Evolutionary conservation across 2,888 invertebrate genomes (phyloP).

Genomic region (Dioctria linearis): DNA sequence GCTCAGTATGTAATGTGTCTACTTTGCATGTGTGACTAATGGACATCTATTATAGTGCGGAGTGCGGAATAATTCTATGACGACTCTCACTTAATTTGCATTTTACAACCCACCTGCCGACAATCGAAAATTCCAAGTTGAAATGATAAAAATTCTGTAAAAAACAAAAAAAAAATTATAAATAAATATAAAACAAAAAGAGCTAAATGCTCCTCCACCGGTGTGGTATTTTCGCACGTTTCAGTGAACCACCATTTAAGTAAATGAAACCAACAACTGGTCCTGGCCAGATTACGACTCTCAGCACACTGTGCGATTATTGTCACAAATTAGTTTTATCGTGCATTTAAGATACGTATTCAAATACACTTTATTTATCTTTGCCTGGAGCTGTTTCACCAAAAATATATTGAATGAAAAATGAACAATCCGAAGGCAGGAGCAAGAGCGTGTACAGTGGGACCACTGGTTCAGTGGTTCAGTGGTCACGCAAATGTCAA

Average conservation of each 20-base stretch:
- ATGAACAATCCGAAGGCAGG: neutral
- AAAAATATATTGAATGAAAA: conserved; percentile 27
- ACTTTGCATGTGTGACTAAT: neutral
- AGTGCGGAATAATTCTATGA: conserved; percentile 29
- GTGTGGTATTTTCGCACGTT: conserved; percentile 49
- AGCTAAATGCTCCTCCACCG: conserved; percentile 11
- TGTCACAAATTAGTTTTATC: conserved; percentile 56
- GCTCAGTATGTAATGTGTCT: neutral
- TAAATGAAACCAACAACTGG: conserved; percentile 42
- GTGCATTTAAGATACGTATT: conserved; percentile 54
- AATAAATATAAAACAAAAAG: neutral
- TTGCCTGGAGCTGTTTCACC: conserved; percentile 1
- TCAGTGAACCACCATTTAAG: conserved; percentile 46
- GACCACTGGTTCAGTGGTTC: conserved; percentile 9
- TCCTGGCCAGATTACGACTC: conserved; percentile 6
- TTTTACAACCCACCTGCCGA: conserved; percentile 50
- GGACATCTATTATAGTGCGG: neutral
- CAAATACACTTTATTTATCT: conserved; percentile 53
- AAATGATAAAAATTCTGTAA: conserved; percentile 34
- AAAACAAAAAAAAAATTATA: neutral
- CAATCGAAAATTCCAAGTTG: conserved; percentile 37
- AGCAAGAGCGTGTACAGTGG: neutral
- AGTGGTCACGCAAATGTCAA: conserved; percentile 56
- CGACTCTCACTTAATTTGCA: conserved; percentile 29
- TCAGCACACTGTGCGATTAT: conserved; percentile 49